A percentile compares a stretch with the other conserved stretches of the same genome.
Evolutionary conservation across 2,888 invertebrate genomes (phyloP).

Genomic region (Caradrina clavipalpis): DNA sequence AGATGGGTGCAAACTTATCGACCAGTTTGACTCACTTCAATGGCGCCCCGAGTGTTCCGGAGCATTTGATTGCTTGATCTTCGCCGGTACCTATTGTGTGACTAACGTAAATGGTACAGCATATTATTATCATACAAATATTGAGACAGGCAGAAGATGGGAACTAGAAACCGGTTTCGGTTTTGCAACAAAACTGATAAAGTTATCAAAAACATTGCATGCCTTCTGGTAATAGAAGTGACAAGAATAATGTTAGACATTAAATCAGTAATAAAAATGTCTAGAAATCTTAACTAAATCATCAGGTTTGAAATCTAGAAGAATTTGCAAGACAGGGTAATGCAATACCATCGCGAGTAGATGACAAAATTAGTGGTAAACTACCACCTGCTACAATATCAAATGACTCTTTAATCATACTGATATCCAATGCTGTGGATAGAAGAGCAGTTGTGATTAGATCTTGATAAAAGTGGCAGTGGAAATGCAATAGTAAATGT

Average conservation of each 20-base stretch:
- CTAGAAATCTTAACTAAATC: constrained; percentile 27
- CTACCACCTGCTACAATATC: constrained; percentile 17
- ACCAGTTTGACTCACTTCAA: constrained; percentile 60
- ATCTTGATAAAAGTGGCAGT: constrained; percentile 19
- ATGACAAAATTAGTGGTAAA: constrained; percentile 52
- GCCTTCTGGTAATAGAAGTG: constrained; percentile 13
- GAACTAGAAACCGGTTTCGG: not conserved
- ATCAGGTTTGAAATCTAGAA: constrained; percentile 37
- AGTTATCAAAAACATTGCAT: constrained; percentile 16
- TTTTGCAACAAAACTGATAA: not conserved
- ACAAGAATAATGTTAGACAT: constrained; percentile 24
- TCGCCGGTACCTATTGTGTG: constrained; percentile 46
- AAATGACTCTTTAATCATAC: not conserved
- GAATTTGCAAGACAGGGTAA: constrained; percentile 41
- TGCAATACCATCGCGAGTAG: constrained; percentile 43
- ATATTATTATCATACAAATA: constrained; percentile 23
- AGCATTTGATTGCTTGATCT: constrained; percentile 60
- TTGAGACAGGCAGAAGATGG: not conserved
- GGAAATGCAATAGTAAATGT: constrained; percentile 47
- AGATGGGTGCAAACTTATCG: constrained; percentile 59
- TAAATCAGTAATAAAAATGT: constrained; percentile 25
- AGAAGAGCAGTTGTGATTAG: not conserved
- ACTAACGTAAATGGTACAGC: constrained; percentile 26
- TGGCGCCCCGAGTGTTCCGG: constrained; percentile 61
- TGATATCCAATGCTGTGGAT: constrained; percentile 27